Conservation (phyloP, 92 coral and sea anemone genomes). For the Umimayanthus kanabou region DNA sequence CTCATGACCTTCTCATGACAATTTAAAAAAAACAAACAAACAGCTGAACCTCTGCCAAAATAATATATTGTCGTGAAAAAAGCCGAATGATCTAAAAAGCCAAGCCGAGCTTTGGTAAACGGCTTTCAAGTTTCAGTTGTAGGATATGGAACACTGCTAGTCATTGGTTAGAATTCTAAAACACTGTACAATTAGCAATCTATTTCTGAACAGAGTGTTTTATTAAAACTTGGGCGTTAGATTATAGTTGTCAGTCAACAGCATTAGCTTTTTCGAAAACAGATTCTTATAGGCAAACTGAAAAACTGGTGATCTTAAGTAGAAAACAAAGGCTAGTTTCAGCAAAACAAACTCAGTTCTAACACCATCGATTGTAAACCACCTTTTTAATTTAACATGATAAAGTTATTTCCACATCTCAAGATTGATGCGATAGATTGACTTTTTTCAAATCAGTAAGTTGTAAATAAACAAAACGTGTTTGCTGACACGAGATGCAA, state of each 20-base stretch:
- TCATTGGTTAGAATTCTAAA: too few relatives aligned
- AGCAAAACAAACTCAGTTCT: neutral
- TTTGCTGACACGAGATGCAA: neutral
- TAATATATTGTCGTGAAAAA: too few relatives aligned
- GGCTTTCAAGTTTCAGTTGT: too few relatives aligned
- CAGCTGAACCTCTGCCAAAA: too few relatives aligned
- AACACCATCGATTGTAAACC: neutral
- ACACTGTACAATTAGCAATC: neutral
- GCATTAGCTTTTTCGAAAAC: neutral
- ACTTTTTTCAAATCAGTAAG: neutral
- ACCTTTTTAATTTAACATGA: neutral
- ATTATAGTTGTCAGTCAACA: slow-evolving; percentile 27
- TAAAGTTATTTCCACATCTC: neutral
- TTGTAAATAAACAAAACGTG: slow-evolving; percentile 3
- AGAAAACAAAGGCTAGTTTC: neutral
- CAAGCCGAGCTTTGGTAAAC: too few relatives aligned
- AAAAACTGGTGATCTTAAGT: neutral
- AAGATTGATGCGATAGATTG: neutral
- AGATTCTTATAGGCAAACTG: neutral
- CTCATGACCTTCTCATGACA: too few relatives aligned
- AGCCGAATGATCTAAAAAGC: too few relatives aligned
- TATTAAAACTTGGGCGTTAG: slow-evolving; percentile 14
- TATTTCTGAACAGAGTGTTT: neutral
- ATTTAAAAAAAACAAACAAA: too few relatives aligned
- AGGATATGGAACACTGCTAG: too few relatives aligned